Base-by-base conservation (phyloP, 1,140 invertebrate genomes). In the Papilio glaucus region DNA sequence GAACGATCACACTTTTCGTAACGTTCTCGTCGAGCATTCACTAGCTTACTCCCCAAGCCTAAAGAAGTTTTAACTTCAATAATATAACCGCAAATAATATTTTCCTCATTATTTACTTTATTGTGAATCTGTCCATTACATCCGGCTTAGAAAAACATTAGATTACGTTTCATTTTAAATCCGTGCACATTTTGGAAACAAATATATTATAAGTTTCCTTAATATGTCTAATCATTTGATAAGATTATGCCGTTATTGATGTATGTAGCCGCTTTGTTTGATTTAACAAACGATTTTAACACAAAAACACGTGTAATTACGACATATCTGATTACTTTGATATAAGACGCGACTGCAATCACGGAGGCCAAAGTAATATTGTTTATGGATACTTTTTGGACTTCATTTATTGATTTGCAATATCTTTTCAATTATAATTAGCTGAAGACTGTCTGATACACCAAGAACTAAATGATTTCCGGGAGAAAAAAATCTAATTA, bases 241-340 rank as follows among this genome's bases (percentile, higher is more conserved):
- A 57, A 57, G 49, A 57, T 57, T 24, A 13, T 57, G 49, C 24
- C 49, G 49, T 57, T 57, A 57, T 57, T 57, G 49, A 57, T 57
- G 49, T 57, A 57, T 57, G 49, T 57, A 4, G 49, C 10, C 49
- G 9, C 49, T 57, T 57, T 57, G 24, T 57, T 57, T 57, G 49
- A 57, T 57, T 57, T 57, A 12, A 57, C 49, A 57, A 57, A 57
- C 21, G 49, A 57, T 57, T 57, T 24, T 24, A 57, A 57, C 18
- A 24, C 9, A 57, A 53, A 57, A 57, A 57, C 49, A 57, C 49
- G 21, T 57, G 49, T 57, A 57, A 57, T 57, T 57, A 57, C 49
- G 10, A 57, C 49, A 10, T 57, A 57, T 57, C 49, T 26, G 49
- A 57, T 57, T 24, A 24, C 18, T 57, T 57, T 57, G 49, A 57